phyloP scores from a whole-genome alignment of 2,888 invertebrate genomes.

The Nebria brevicollis region DNA sequence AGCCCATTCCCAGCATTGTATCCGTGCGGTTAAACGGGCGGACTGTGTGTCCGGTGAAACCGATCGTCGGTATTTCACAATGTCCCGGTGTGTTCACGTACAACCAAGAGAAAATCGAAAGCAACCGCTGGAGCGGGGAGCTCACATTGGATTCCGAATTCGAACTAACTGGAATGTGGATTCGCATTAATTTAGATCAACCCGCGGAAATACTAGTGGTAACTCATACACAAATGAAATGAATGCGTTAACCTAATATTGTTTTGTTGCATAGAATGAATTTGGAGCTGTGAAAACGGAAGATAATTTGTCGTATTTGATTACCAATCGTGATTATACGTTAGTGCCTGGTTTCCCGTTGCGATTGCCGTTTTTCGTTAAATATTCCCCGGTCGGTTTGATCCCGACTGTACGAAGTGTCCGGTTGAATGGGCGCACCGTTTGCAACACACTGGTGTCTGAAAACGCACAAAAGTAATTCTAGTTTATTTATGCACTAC shows the following conservation, averaged over 20 bases:
- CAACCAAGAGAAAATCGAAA: constrained; percentile 59
- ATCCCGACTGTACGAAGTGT: constrained; percentile 64
- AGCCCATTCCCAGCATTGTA: constrained; percentile 62
- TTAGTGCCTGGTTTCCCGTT: constrained; percentile 62
- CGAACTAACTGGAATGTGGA: constrained; percentile 69
- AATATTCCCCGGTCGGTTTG: constrained; percentile 63
- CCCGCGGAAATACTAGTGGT: constrained; percentile 72
- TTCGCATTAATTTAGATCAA: constrained; percentile 68
- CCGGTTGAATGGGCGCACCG: constrained; percentile 67
- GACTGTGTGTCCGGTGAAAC: constrained; percentile 64
- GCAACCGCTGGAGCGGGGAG: constrained; percentile 71
- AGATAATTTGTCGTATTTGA: constrained; percentile 68
- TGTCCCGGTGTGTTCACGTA: constrained; percentile 52
- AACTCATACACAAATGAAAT: too few species aligned
- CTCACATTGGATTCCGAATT: constrained; percentile 67
- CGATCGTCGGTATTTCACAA: neutral
- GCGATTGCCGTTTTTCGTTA: constrained; percentile 55
- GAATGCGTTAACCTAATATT: neutral
- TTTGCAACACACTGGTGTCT: constrained; percentile 60
- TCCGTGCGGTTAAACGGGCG: constrained; percentile 66
- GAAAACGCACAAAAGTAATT: constrained; percentile 36
- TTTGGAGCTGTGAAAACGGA: constrained; percentile 66
- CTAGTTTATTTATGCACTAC: neutral
- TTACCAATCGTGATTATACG: constrained; percentile 67
- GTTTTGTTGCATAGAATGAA: constrained; percentile 64